A percentile compares a stretch with the other conserved stretches of the same genome.
Conservation (phyloP, 2,888 invertebrate genomes). For the Meiosimyza decipiens region DNA sequence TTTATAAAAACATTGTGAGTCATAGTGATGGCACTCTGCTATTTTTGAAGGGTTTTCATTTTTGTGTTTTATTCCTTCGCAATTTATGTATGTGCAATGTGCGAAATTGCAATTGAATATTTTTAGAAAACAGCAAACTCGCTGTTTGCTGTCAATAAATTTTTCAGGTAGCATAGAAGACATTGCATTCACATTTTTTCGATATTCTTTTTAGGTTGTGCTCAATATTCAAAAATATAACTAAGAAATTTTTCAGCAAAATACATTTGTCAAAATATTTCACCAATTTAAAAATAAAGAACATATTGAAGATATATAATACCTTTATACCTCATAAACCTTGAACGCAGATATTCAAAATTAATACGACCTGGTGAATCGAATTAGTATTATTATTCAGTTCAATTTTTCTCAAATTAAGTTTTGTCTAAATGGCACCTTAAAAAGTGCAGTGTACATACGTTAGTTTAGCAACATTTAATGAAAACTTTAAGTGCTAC, state of each 20-base stretch:
- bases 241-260: not conserved
- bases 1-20: no score
- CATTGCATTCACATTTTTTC: not conserved
- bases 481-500: no score
- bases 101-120: slow-evolving; percentile 5
- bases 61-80: not conserved
- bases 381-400: no score
- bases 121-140: slow-evolving; percentile 1
- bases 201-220: not conserved
- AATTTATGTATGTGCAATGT: not conserved
- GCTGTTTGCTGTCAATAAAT: slow-evolving; percentile 23
- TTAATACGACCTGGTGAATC: no score
- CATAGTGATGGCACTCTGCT: no score
- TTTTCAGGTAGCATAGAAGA: not conserved
- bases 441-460: no score
- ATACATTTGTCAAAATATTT: not conserved
- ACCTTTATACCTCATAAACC: no score
- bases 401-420: no score
- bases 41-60: slow-evolving; percentile 1
- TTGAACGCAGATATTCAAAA: no score
- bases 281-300: not conserved
- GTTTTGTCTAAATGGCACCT: no score
- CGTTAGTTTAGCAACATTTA: no score
- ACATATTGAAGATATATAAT: no score
- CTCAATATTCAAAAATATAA: slow-evolving; percentile 8